Evolutionary conservation across 2,113 vertebrate species (phyloP).

Genomic region (Toxotes jaculatrix): DNA sequence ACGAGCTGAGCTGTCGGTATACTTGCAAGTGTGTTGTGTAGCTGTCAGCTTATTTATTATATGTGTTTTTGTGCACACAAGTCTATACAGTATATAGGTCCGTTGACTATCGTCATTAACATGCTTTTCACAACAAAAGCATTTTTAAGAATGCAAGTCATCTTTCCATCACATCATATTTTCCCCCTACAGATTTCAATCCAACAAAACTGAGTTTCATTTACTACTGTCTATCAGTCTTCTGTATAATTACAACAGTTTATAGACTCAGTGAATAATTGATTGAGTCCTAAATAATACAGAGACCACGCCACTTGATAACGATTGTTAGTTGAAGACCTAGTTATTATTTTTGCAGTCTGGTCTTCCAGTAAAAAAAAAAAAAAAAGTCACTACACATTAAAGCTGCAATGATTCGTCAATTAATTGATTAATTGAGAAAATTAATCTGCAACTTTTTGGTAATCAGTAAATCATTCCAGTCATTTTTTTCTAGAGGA

Average conservation of each 20-base stretch:
- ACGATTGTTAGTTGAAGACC: neutral
- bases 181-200: neutral
- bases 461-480: too few species aligned
- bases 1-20: constrained; percentile 27
- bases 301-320: neutral
- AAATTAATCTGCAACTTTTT: neutral
- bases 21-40: constrained; percentile 17
- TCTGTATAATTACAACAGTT: neutral
- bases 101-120: constrained; percentile 1
- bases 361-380: too few species aligned
- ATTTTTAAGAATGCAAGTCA: neutral
- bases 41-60: constrained; percentile 26
- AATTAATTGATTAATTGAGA: too few species aligned
- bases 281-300: neutral
- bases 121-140: neutral
- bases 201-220: neutral
- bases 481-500: too few species aligned
- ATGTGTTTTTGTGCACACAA: neutral
- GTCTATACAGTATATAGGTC: neutral
- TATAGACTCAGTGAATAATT: neutral
- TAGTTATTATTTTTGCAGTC: too few species aligned
- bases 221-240: neutral
- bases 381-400: too few species aligned
- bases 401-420: too few species aligned
- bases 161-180: neutral